Percentiles rank a stretch among this genome's conserved stretches.
Evolutionary conservation across 2,113 vertebrate genomes (phyloP).

Genomic region (Nannospalax galili): DNA sequence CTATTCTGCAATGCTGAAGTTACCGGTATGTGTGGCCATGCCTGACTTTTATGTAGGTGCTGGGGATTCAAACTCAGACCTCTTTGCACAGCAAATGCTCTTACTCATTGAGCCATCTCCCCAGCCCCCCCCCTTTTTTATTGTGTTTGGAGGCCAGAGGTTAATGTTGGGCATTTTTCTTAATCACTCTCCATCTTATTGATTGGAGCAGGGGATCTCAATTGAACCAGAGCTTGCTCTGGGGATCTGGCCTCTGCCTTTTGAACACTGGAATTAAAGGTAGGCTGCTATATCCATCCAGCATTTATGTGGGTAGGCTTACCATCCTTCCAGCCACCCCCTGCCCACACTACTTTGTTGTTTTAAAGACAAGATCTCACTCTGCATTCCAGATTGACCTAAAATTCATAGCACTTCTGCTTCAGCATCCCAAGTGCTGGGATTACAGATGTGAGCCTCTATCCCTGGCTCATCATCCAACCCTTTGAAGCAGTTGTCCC

Average conservation of each 20-base stretch:
- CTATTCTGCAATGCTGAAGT: not conserved
- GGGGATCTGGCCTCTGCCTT: not conserved
- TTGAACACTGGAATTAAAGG: not conserved
- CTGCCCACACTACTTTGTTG: not conserved
- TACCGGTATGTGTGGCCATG: not conserved
- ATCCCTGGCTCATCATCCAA: not conserved
- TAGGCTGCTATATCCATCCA: not conserved
- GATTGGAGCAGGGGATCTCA: not conserved
- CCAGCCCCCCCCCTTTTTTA: not conserved
- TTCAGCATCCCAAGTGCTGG: not conserved
- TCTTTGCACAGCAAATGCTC: not conserved
- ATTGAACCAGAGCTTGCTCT: not conserved
- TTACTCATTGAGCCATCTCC: not conserved
- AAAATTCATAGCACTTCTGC: not conserved
- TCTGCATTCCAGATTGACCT: not conserved
- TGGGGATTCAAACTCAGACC: not conserved
- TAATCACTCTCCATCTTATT: not conserved
- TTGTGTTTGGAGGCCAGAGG: not conserved
- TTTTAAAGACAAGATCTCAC: not conserved
- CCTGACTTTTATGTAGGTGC: no score
- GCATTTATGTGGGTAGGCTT: not conserved
- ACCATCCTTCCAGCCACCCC: not conserved
- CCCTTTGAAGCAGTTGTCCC: not conserved
- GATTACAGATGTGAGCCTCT: not conserved
- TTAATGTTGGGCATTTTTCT: no score